Conservation (phyloP, 1,140 invertebrate species). For the Euschistus heros region DNA sequence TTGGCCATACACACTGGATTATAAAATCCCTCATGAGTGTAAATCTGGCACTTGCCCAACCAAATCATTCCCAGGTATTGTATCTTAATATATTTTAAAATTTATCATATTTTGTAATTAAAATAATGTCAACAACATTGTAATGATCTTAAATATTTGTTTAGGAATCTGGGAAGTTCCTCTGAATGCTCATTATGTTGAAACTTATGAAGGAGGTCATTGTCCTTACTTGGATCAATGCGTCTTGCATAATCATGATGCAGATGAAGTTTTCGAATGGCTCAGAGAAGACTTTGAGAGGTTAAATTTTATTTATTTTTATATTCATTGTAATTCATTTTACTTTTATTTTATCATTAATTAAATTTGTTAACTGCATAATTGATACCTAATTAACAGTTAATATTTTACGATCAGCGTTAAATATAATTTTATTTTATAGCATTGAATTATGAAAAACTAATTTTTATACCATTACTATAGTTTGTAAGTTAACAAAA, state of each 20-base stretch:
- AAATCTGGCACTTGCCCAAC: conserved; percentile 84
- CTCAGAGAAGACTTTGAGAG: conserved; percentile 80
- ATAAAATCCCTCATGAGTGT: conserved; percentile 83
- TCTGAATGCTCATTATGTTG: conserved; percentile 80
- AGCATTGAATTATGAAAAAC: no score
- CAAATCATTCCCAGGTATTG: conserved; percentile 71
- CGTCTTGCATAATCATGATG: conserved; percentile 78
- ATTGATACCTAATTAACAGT: no score
- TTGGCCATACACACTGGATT: conserved; percentile 90
- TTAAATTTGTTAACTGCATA: background rate
- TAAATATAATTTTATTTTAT: no score
- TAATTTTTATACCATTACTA: no score
- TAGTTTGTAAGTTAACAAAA: no score
- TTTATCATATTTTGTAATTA: no score
- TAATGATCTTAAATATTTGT: background rate
- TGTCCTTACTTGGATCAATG: conserved; percentile 90
- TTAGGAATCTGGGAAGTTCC: conserved; percentile 88
- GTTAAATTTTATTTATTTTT: conserved; percentile 35
- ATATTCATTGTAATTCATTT: conserved; percentile 34
- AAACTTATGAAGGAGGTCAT: conserved; percentile 79
- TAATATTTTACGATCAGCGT: no score
- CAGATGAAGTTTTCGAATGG: conserved; percentile 80
- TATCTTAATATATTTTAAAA: background rate
- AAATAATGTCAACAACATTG: background rate
- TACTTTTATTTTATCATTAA: background rate